These are phyloP conservation scores for Lithophane leautieri DNA, from an alignment of 2,888 invertebrate genomes.

Conservation along the genomic window DNA sequence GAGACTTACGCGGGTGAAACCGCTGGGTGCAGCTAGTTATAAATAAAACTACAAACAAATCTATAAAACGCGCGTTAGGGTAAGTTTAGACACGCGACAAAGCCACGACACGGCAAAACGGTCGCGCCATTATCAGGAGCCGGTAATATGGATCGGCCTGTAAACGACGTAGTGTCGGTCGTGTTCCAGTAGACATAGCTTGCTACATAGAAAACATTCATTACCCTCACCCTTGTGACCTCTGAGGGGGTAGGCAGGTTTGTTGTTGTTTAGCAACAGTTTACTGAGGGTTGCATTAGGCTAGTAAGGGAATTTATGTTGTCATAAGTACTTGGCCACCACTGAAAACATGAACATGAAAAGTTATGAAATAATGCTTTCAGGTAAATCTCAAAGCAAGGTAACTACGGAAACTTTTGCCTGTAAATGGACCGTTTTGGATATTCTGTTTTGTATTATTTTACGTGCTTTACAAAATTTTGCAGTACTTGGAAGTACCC, in stretches of 20 bases:
- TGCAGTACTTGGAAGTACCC: not conserved
- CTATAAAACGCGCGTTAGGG: constrained; percentile 22
- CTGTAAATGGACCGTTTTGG: not conserved
- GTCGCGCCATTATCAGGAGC: constrained; percentile 48
- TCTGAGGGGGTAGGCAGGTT: constrained; percentile 22
- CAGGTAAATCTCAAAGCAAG: not conserved
- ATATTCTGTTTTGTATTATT: not conserved
- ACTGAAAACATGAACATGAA: not conserved
- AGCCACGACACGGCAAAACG: constrained; percentile 40
- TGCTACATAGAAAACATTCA: constrained; percentile 44
- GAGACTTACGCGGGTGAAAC: too few relatives aligned
- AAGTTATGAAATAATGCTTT: not conserved
- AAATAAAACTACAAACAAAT: constrained; percentile 42
- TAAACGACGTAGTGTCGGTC: constrained; percentile 39
- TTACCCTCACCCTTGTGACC: constrained; percentile 42
- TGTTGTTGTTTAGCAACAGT: constrained; percentile 37
- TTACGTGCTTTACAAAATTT: not conserved
- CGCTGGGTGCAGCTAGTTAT: not conserved
- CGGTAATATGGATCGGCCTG: constrained; percentile 51
- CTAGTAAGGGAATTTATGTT: constrained; percentile 5
- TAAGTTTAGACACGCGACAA: constrained; percentile 46
- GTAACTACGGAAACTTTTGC: not conserved
- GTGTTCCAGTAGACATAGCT: constrained; percentile 43
- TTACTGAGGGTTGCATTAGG: constrained; percentile 24
- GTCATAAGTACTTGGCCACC: not conserved